phyloP scores from a whole-genome alignment of 2,113 vertebrate species.

The Hydropotes inermis region DNA sequence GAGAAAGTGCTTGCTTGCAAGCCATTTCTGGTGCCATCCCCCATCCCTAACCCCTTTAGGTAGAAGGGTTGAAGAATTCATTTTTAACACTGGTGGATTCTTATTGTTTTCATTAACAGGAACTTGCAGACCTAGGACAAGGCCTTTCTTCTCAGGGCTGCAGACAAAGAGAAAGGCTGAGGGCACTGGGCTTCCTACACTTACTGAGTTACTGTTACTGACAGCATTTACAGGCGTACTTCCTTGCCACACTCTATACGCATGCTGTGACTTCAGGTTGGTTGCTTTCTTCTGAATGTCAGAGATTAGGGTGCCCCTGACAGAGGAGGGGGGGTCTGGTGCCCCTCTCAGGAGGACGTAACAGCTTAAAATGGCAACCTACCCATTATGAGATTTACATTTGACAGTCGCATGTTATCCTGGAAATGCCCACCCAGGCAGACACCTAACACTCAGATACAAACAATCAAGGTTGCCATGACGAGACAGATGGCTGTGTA shows the following conservation, averaged over 20 bases:
- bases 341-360: not conserved
- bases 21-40: not conserved
- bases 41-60: not conserved
- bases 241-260: not conserved
- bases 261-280: not conserved
- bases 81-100: not conserved
- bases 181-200: not conserved
- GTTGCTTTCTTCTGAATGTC: conserved; percentile 24
- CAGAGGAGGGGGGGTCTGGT: not conserved
- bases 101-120: not conserved
- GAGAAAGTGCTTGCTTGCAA: not conserved
- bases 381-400: conserved; percentile 28
- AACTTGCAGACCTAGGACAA: not conserved
- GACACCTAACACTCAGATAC: not conserved
- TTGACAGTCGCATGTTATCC: not conserved
- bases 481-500: not conserved
- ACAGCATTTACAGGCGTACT: not conserved
- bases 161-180: not conserved
- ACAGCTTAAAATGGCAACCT: not conserved
- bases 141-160: not conserved
- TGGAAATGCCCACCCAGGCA: not conserved
- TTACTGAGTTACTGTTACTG: not conserved
- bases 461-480: not conserved
- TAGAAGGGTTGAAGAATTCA: not conserved
- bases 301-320: not conserved